A percentile compares a stretch with the other conserved stretches of the same genome.
Evolutionary conservation across 2,888 invertebrate species (phyloP).

Genomic region (Drosophila prolongata): DNA sequence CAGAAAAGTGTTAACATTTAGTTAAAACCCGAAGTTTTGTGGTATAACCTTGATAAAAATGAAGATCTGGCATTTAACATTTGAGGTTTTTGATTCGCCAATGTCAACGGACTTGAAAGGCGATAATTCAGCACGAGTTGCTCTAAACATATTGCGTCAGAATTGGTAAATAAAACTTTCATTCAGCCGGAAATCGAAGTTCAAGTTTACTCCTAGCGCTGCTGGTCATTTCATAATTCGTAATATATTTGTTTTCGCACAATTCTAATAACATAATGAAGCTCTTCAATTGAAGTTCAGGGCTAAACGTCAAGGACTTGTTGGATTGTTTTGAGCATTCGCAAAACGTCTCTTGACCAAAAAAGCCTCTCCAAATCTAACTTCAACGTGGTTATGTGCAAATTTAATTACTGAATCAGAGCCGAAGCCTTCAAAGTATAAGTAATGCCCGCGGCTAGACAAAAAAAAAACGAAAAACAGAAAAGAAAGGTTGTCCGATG

Average conservation of each 20-base stretch:
- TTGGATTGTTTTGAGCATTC: conserved; percentile 53
- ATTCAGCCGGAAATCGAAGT: conserved; percentile 21
- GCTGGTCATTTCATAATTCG: conserved; percentile 9
- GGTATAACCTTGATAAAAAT: conserved; percentile 3
- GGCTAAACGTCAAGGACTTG: conserved; percentile 58
- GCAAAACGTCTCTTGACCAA: conserved; percentile 22
- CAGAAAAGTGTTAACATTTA: too few species aligned
- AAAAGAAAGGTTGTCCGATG: conserved; percentile 23
- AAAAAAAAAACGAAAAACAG: conserved; percentile 7
- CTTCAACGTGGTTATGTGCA: conserved; percentile 38
- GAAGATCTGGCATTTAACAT: neutral
- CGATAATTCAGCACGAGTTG: conserved; percentile 5
- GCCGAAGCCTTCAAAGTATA: conserved; percentile 30
- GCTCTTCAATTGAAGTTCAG: conserved; percentile 33
- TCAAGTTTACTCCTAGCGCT: conserved; percentile 26
- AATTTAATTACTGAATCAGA: conserved; percentile 72
- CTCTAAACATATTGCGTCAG: conserved; percentile 8
- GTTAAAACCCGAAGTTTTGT: neutral
- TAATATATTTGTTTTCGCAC: conserved; percentile 16
- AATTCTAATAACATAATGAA: conserved; percentile 21
- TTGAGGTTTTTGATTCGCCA: conserved; percentile 6
- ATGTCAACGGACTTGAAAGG: conserved; percentile 21
- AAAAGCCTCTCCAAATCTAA: conserved; percentile 39
- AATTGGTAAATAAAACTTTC: conserved; percentile 12
- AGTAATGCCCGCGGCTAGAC: conserved; percentile 30